Base-by-base conservation (phyloP, 2,797 vertebrate genomes). In the Chelon auratus region DNA sequence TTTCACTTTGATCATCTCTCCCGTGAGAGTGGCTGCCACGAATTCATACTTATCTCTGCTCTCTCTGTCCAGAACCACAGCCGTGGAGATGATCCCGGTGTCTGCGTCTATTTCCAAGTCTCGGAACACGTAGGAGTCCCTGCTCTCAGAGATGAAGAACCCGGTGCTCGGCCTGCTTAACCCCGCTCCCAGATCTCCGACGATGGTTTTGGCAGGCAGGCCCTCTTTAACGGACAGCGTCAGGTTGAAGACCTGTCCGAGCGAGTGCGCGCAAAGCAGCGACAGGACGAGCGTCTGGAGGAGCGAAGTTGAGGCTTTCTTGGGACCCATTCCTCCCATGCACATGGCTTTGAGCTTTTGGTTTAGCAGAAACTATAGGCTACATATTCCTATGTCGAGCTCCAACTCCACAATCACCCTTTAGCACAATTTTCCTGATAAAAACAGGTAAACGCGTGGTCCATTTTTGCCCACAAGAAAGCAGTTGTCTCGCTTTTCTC, bases 111-210 rank as follows among this genome's bases (percentile, higher is more conserved):
- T 94, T 47, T 97, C 95, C 87, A 98, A 87, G 75, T 97, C 97
- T n/a, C 92, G 92, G 78, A 97, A 93, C 72, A 99, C 91, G 3
- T 94, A 93, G 0, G 97, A 98, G 69, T 97, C 97, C 15, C 92
- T 93, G 68, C 95, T 95, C 79, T 98, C 97, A 0, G 97, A 98
- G 71, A 98, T 94, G 73, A 99, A 94, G 75, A 97, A 99, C 0
- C 97, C 97, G 0, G 92, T 94, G 30, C 77, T 90, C 0, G 90
- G 92, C 10, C 83, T 64, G 1, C 92, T 93, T 20, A 98, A 74
- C 4, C 88, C 95, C 0, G 95, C 95, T 13, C 94, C 93, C 48
- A 98, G 92, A 65, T 97, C 96, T 2, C 97, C 97, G 0, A 98
- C 96, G 20, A 96, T 90, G 8, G 97, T 98, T 62, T 85, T 91